Evolutionary conservation across 2,797 vertebrate genomes (phyloP).

Genomic region (Linurgus olivaceus): DNA sequence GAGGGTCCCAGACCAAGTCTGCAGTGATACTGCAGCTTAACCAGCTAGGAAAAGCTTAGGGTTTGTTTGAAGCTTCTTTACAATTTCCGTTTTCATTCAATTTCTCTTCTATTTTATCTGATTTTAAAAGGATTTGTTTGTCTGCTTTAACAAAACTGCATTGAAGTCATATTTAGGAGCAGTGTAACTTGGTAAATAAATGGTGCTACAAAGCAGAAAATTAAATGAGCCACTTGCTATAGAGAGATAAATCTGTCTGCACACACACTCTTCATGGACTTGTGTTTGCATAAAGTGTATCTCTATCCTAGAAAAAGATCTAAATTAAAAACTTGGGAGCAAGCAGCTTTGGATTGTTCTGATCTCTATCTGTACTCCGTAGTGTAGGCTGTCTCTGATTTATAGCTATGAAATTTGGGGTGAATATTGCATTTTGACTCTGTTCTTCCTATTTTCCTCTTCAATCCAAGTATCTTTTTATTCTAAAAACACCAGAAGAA

Average conservation of each 20-base stretch:
- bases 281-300: background rate
- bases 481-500: slow-evolving; percentile 37
- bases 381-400: background rate
- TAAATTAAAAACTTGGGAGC: background rate
- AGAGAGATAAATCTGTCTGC: background rate
- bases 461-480: background rate
- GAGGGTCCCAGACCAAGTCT: background rate
- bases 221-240: background rate
- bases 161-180: background rate
- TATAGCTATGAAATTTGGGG: background rate
- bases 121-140: background rate
- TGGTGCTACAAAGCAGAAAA: background rate
- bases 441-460: slow-evolving; percentile 18
- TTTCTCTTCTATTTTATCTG: background rate
- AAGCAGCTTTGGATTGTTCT: background rate
- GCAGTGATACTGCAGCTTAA: background rate
- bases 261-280: background rate
- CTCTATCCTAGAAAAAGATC: background rate
- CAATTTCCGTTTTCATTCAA: background rate
- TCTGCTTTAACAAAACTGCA: background rate
- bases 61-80: background rate
- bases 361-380: background rate
- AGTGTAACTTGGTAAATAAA: background rate
- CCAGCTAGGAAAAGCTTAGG: background rate
- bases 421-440: slow-evolving; percentile 20